Evolutionary conservation across 1,140 invertebrate genomes (phyloP), one percentile per base, ranked within the genome.

Genomic region (Drosophila biarmipes): DNA sequence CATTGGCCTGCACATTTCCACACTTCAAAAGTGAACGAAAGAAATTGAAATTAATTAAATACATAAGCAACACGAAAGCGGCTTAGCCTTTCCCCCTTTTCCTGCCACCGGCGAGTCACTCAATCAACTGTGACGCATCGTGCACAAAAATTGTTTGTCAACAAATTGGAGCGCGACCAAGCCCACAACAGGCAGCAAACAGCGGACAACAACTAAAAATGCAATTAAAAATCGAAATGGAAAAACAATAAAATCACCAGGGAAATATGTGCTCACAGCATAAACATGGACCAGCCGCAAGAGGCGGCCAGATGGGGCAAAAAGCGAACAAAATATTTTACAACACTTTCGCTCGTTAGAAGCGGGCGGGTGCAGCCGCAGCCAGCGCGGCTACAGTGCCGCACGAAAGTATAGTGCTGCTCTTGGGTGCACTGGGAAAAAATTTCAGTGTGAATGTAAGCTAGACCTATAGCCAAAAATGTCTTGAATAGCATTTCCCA

Each of bases 281-380:
- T 62, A 38, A 54, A 53, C 57, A 24, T 51, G 54, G 40, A 71
- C 49, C 49, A 46, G 37, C 71, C 49, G 29, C 40, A 14, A 57
- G 24, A 29, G n/a, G 55, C 12, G 34, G 24, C 43, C 37, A 42
- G 72, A 55, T 37, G 24, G 52, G 58, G 35, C 42, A 64, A 79
- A 68, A 86, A 78, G 55, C 63, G 58, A 73, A 86, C 77, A 85
- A 69, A 85, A 85, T 85, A 85, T 85, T 86, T 85, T 80, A 86
- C 78, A 86, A 87, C 81, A 86, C 81, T 86, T 86, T 86, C 81
- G 82, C 81, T 86, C 81, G 78, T 81, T 84, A 85, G 80, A 84
- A 84, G 80, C 80, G 66, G 73, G 80, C 79, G 62, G 68, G 12
- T 31, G 54, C 71, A 38, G 38, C 71, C 38, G 38, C 55, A 19